Conservation (phyloP, 2,113 vertebrate genomes). For the Phoenicopterus ruber region DNA sequence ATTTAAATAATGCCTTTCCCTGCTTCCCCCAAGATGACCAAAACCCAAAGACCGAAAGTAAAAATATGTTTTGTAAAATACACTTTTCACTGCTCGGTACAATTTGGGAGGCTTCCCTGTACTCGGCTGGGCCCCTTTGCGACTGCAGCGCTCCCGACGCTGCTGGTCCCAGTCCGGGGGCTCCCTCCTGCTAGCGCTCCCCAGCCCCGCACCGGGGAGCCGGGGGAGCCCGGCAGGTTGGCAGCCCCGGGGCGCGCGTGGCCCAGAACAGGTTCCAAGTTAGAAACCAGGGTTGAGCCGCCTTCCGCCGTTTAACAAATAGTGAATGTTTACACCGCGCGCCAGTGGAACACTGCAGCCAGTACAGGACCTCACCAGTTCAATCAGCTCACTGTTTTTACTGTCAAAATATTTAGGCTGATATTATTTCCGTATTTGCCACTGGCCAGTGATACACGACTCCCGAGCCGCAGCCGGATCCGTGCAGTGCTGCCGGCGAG, state of each 20-base stretch:
- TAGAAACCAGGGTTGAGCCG: background rate
- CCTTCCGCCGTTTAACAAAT: background rate
- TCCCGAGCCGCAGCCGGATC: background rate
- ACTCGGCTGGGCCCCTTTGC: background rate
- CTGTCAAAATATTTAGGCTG: background rate
- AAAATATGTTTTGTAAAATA: background rate
- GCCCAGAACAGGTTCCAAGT: background rate
- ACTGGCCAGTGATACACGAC: accelerated
- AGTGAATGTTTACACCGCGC: background rate
- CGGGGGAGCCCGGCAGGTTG: background rate
- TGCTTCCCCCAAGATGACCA: constrained; percentile 14
- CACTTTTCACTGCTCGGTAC: background rate
- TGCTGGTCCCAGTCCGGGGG: background rate
- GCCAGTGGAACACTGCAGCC: background rate
- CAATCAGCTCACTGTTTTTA: background rate
- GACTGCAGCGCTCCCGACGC: accelerated
- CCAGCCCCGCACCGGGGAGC: accelerated
- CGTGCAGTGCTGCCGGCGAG: accelerated
- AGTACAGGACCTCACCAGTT: background rate
- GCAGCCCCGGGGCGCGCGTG: background rate
- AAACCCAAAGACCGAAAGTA: constrained; percentile 21
- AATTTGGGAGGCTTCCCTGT: background rate
- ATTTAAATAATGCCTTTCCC: constrained; percentile 45
- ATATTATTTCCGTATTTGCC: background rate
- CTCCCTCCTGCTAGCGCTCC: accelerated